These are phyloP conservation scores for Diploptera punctata DNA, from an alignment of 2,888 invertebrate species.

Conservation along the genomic window DNA sequence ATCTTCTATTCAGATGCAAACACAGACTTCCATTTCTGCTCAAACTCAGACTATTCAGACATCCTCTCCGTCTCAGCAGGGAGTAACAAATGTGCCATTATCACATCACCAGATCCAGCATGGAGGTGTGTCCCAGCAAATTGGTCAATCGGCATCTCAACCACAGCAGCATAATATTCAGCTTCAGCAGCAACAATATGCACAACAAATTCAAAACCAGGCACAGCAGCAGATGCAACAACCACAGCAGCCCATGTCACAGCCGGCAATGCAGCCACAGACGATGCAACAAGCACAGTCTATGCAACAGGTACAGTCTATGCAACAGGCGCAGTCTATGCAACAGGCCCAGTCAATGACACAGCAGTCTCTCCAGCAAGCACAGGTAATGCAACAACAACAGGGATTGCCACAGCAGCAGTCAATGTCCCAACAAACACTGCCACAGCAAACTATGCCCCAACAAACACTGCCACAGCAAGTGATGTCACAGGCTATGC, in stretches of 20 bases:
- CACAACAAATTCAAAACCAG: conserved; percentile 62
- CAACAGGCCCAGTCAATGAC: conserved; percentile 56
- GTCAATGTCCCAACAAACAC: not conserved
- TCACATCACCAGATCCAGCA: conserved; percentile 22
- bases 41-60: conserved; percentile 30
- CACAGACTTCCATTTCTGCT: conserved; percentile 31
- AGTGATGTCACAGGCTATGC: conserved; percentile 38
- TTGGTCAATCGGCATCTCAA: conserved; percentile 42
- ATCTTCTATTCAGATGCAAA: conserved; percentile 8
- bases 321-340: conserved; percentile 61
- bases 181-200: conserved; percentile 54
- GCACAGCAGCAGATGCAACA: conserved; percentile 61
- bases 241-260: conserved; percentile 48
- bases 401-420: conserved; percentile 54
- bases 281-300: conserved; percentile 44
- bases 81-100: not conserved
- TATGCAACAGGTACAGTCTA: conserved; percentile 57
- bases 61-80: conserved; percentile 22
- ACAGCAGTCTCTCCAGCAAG: conserved; percentile 43
- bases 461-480: not conserved
- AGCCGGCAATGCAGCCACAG: conserved; percentile 47
- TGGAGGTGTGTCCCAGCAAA: not conserved
- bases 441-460: not conserved
- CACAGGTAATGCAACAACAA: conserved; percentile 50
- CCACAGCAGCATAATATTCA: conserved; percentile 56